Evolutionary conservation across 2,888 invertebrate species (phyloP), one percentile per base, ranked within the genome.

Genomic region (Pediacus dermestoides): DNA sequence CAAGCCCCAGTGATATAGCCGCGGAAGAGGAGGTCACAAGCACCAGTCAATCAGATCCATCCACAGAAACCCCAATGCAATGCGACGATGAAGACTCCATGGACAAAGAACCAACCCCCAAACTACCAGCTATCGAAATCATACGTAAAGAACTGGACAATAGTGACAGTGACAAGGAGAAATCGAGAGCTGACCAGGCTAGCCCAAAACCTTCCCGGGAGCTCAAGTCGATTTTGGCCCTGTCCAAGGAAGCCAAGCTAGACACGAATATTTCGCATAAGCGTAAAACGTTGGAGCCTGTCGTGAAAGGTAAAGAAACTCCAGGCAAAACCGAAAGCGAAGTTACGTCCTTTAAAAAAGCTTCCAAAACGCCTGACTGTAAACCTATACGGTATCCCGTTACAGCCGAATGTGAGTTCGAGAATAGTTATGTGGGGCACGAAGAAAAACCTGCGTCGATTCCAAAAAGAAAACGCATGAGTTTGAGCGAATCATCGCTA

Each of bases 171-270:
- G n/a, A n/a, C n/a, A n/a, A n/a, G n/a, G n/a, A n/a, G n/a, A n/a
- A n/a, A n/a, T n/a, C n/a, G n/a, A n/a, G n/a, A n/a, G n/a, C n/a
- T n/a, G n/a, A n/a, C n/a, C n/a, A n/a, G n/a, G n/a, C n/a, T 9
- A 23, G 23, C 10, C 13, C 10, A 3, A 28, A 28, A 14, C 28
- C 28, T 4, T 9, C 3, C n/a, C 28, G 28, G 11, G 83, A 84
- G 61, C 67, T 82, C 38, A 72, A 77, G 51, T 78, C 77, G 1
- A 66, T 84, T 13, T 75, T 82, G 46, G 79, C 78, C 16, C 76
- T 82, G 8, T 78, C 81, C 13, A 81, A 77, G 59, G 81, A 82
- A 56, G 82, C 83, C 1, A 80, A 82, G 58, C 76, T 84, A 21
- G 67, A 70, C 21, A 61, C 74, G 30, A 78, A 77, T 36, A 66